Percentiles rank a stretch among this genome's conserved stretches.
These are phyloP conservation scores for Chitala chitala DNA, from an alignment of 2,113 vertebrate genomes.

Conservation along the genomic window DNA sequence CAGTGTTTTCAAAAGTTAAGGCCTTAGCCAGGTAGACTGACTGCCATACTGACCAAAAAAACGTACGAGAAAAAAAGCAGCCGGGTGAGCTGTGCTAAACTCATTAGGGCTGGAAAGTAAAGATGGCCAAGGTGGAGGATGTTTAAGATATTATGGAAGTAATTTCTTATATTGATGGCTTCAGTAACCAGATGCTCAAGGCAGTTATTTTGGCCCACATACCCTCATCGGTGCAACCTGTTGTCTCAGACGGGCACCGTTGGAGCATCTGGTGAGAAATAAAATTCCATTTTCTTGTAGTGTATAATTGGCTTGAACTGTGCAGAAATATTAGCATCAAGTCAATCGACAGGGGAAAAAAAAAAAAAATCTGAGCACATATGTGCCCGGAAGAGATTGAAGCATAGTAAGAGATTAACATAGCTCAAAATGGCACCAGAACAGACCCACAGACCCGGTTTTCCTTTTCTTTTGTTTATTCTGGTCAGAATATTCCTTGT, in stretches of 20 bases:
- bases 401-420: background rate
- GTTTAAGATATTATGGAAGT: slow-evolving; percentile 21
- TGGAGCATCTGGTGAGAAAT: slow-evolving; percentile 18
- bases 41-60: background rate
- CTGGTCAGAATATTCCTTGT: background rate
- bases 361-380: background rate
- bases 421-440: background rate
- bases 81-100: background rate
- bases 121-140: slow-evolving; percentile 1
- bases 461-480: background rate
- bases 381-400: background rate
- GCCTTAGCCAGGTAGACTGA: background rate
- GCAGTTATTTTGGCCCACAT: slow-evolving; percentile 14
- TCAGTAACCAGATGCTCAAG: slow-evolving; percentile 21
- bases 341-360: background rate
- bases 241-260: slow-evolving; percentile 14
- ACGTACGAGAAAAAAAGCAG: background rate
- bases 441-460: background rate
- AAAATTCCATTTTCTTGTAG: slow-evolving; percentile 11
- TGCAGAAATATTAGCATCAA: slow-evolving; percentile 18
- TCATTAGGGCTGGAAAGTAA: background rate
- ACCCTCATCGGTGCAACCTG: slow-evolving; percentile 18
- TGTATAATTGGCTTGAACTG: slow-evolving; percentile 21
- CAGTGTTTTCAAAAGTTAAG: too few relatives aligned
- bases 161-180: slow-evolving; percentile 22